These are phyloP conservation scores for Bedellia somnulentella DNA, from an alignment of 2,888 invertebrate species.

Conservation along the genomic window DNA sequence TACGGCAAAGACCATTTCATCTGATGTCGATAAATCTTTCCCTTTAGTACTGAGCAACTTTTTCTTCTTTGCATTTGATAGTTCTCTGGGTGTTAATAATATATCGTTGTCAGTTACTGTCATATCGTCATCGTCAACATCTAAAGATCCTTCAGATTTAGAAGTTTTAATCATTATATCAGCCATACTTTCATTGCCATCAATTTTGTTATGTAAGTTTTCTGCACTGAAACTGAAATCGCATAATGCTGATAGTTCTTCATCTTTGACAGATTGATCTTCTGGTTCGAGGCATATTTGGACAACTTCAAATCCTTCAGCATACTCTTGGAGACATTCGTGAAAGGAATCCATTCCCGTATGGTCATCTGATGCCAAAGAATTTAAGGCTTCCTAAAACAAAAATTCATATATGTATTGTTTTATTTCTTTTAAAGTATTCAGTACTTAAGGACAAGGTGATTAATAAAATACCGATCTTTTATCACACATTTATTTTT, in stretches of 20 bases:
- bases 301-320: slow-evolving; percentile 64
- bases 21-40: slow-evolving; percentile 53
- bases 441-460: too few relatives aligned
- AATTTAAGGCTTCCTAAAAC: slow-evolving; percentile 52
- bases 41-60: slow-evolving; percentile 48
- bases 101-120: slow-evolving; percentile 52
- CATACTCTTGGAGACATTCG: slow-evolving; percentile 67
- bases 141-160: slow-evolving; percentile 17
- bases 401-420: slow-evolving; percentile 5
- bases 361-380: slow-evolving; percentile 63
- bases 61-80: slow-evolving; percentile 31
- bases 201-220: slow-evolving; percentile 19
- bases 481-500: too few relatives aligned
- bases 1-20: slow-evolving; percentile 57
- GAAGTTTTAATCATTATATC: slow-evolving; percentile 13
- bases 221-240: slow-evolving; percentile 51
- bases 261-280: slow-evolving; percentile 55
- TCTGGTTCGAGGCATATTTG: slow-evolving; percentile 66
- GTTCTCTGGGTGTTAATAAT: slow-evolving; percentile 33
- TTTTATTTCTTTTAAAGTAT: not conserved
- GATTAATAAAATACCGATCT: too few relatives aligned
- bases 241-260: slow-evolving; percentile 43
- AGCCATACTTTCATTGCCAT: slow-evolving; percentile 12
- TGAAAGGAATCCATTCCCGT: slow-evolving; percentile 67
- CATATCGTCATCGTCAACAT: slow-evolving; percentile 36